Conservation (phyloP, 1,140 invertebrate species). For the Lasaia peninsularis region DNA sequence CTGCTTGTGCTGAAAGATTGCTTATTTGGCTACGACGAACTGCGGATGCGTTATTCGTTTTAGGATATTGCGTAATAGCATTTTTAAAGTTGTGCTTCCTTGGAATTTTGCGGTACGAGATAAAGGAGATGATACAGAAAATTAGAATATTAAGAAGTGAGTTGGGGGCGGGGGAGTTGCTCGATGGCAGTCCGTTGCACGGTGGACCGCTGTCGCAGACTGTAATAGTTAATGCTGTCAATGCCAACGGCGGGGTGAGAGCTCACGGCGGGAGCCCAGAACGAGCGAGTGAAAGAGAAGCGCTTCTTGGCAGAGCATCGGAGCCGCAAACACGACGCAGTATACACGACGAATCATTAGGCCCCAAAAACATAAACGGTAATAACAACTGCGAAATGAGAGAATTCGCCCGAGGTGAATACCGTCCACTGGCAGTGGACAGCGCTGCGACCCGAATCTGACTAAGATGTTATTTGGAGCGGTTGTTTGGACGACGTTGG, state of each 20-base stretch:
- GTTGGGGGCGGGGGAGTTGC: slow-evolving; percentile 65
- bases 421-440: slow-evolving; percentile 76
- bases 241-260: slow-evolving; percentile 70
- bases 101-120: slow-evolving; percentile 90
- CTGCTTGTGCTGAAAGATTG: slow-evolving; percentile 84
- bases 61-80: slow-evolving; percentile 93
- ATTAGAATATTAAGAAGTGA: slow-evolving; percentile 82
- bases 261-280: slow-evolving; percentile 65
- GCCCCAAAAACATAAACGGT: slow-evolving; percentile 81
- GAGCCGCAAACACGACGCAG: slow-evolving; percentile 74
- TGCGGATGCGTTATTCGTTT: slow-evolving; percentile 88
- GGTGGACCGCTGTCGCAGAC: slow-evolving; percentile 68
- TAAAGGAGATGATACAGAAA: slow-evolving; percentile 94
- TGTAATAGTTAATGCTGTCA: slow-evolving; percentile 70
- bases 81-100: slow-evolving; percentile 94
- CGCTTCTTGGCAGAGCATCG: slow-evolving; percentile 73
- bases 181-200: slow-evolving; percentile 68
- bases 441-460: slow-evolving; percentile 79
- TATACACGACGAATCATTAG: slow-evolving; percentile 74
- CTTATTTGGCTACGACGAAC: slow-evolving; percentile 86
- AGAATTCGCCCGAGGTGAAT: slow-evolving; percentile 74
- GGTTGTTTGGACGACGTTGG: slow-evolving; percentile 78
- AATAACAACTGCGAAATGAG: slow-evolving; percentile 88
- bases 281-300: slow-evolving; percentile 75
- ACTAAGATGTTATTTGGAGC: slow-evolving; percentile 81